Evolutionary conservation across 2,797 vertebrate genomes (phyloP), one percentile per base, ranked within the genome.

Genomic region (Acipenser transmontanus): DNA sequence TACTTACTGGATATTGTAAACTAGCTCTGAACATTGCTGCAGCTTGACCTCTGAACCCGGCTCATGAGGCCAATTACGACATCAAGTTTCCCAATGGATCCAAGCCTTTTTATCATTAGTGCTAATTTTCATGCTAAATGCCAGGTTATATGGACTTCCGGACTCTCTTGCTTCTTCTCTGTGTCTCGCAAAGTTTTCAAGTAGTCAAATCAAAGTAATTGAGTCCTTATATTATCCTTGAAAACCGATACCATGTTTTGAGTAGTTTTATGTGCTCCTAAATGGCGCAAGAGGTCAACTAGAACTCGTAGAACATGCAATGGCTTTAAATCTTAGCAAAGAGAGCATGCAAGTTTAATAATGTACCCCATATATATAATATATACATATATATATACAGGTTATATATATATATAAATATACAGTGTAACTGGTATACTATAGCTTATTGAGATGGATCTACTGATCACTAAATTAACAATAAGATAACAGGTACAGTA

Each of bases 51-150:
- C 69, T 86, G 84, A 83, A 82, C 82, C 79, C 70, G 34, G 72
- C 72, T 72, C 77, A 76, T 74, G 68, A 68, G 62, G 71, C 67
- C 69, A 73, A 73, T 78, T 14, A 75, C 74, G 73, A 85, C 77
- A 84, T 85, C 68, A 61, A 59, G 75, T 80, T 80, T 77, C 73
- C 72, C 72, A 76, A 70, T 68, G 69, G 68, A 73, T 79, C 84
- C 80, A 74, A 82, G 74, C 4, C 75, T 81, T 80, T 70, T 72
- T 66, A 76, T 83, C 87, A 79, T 85, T 84, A 73, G 62, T 74
- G 74, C 84, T 88, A 88, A 88, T 88, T 87, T 85, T 84, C 82
- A 87, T 85, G 87, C 87, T 81, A 81, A 82, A 85, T 86, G 82
- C 84, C 83, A 84, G 83, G 81, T 77, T 80, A 34, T 34, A 34